phyloP scores from a whole-genome alignment of 1,140 invertebrate genomes.

The Holcopasites calliopsidis region DNA sequence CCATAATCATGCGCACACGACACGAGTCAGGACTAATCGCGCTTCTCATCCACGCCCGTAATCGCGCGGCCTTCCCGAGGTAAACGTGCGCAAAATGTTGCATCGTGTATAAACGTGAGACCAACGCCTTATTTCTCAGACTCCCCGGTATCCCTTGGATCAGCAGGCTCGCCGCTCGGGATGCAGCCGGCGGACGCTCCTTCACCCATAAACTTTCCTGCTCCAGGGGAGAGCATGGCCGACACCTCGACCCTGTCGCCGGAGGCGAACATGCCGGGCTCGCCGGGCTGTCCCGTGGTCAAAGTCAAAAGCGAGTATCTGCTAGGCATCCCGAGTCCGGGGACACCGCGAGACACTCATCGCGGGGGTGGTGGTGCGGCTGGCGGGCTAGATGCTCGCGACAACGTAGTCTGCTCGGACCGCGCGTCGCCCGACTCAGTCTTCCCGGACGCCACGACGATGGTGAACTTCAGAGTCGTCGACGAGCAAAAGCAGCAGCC shows the following conservation, averaged over 20 bases:
- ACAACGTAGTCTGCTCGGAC: constrained; percentile 69
- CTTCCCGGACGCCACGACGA: constrained; percentile 69
- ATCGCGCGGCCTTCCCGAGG: constrained; percentile 13
- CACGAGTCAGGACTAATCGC: constrained; percentile 5
- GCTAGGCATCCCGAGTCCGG: constrained; percentile 76
- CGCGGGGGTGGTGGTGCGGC: constrained; percentile 52
- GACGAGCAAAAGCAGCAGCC: constrained; percentile 69
- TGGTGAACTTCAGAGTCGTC: constrained; percentile 66
- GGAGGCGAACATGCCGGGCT: constrained; percentile 88
- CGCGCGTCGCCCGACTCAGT: constrained; percentile 78
- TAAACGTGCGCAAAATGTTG: constrained; percentile 6
- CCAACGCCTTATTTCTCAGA: constrained; percentile 74
- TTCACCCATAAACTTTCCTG: constrained; percentile 79
- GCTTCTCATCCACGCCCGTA: neutral
- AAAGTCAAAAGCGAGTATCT: constrained; percentile 79
- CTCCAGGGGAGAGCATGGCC: constrained; percentile 91
- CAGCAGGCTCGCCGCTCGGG: constrained; percentile 77
- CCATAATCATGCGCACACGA: constrained; percentile 14
- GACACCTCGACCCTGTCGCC: constrained; percentile 94
- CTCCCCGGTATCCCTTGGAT: constrained; percentile 79
- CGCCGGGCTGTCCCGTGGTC: constrained; percentile 81
- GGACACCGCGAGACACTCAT: constrained; percentile 66
- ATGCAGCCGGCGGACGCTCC: constrained; percentile 76
- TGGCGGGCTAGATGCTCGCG: constrained; percentile 58
- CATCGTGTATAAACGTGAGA: constrained; percentile 56